Percentiles rank a stretch among this genome's conserved stretches.
Conservation (phyloP, 2,888 invertebrate species). For the Hanleya hanleyi region DNA sequence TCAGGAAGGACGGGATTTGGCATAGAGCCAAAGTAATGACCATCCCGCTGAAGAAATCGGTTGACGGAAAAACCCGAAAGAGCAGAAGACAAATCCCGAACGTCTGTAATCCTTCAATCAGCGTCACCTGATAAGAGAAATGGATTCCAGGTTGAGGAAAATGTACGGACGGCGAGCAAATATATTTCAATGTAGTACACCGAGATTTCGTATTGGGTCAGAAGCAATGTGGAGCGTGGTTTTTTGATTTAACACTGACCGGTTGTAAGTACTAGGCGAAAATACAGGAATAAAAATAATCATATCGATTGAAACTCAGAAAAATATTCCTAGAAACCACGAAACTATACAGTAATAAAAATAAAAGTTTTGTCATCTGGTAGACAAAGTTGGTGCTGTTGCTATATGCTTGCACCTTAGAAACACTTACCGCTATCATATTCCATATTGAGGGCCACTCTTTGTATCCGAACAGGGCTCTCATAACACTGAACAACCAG, state of each 20-base stretch:
- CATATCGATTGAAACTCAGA: too few relatives aligned
- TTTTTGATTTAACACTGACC: too few relatives aligned
- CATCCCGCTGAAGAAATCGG: constrained; percentile 66
- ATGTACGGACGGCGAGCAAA: too few relatives aligned
- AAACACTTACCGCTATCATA: not conserved
- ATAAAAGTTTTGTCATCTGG: not conserved
- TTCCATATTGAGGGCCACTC: constrained; percentile 62
- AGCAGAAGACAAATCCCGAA: constrained; percentile 68
- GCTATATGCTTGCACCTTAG: too few relatives aligned
- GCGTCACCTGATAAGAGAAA: constrained; percentile 52
- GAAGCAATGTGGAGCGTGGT: too few relatives aligned
- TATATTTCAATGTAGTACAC: too few relatives aligned
- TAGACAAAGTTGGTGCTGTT: not conserved
- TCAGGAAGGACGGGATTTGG: constrained; percentile 66
- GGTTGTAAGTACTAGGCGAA: too few relatives aligned
- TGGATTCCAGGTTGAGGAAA: too few relatives aligned
- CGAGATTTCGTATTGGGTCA: too few relatives aligned
- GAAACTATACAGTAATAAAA: not conserved
- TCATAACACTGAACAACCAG: constrained; percentile 75
- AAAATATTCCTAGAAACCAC: too few relatives aligned
- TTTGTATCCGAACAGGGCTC: constrained; percentile 66
- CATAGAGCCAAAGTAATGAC: constrained; percentile 66
- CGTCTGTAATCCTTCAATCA: constrained; percentile 54
- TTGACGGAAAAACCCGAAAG: constrained; percentile 68
- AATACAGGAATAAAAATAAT: too few relatives aligned